These are phyloP conservation scores for Strix uralensis DNA, from an alignment of 2,113 vertebrate genomes.

Conservation along the genomic window DNA sequence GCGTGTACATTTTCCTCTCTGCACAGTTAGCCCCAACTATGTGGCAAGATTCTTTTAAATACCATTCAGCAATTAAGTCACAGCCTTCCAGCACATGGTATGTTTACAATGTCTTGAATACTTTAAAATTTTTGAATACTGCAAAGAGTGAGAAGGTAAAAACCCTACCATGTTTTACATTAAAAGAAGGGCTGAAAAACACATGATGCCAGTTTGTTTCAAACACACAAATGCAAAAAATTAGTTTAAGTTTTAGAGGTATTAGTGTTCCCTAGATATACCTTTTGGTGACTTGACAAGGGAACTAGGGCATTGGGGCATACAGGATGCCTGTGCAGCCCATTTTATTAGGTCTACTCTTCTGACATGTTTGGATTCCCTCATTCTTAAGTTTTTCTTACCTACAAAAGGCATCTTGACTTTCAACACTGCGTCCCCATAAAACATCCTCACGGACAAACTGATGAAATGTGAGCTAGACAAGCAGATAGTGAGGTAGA, in stretches of 20 bases:
- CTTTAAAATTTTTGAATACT: conserved; percentile 53
- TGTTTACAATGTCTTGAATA: conserved; percentile 51
- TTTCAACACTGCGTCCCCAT: neutral
- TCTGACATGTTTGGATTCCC: neutral
- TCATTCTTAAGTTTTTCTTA: neutral
- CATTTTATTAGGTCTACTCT: neutral
- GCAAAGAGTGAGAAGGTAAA: conserved; percentile 31
- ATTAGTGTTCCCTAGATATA: neutral
- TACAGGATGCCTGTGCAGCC: neutral
- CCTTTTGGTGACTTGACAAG: neutral
- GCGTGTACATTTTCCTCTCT: neutral
- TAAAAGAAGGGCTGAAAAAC: neutral
- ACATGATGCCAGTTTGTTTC: neutral
- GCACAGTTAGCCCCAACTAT: neutral
- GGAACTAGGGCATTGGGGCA: neutral
- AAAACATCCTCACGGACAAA: neutral
- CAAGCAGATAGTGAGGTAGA: neutral
- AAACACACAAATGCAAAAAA: neutral
- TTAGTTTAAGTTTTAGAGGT: neutral
- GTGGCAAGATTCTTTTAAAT: conserved; percentile 24
- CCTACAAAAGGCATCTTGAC: neutral
- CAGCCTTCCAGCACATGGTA: conserved; percentile 50
- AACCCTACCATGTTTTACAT: neutral
- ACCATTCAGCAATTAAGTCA: conserved; percentile 47
- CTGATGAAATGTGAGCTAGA: neutral